Base-by-base conservation (phyloP, 2,888 invertebrate species). In the Sepioteuthis lessoniana region DNA sequence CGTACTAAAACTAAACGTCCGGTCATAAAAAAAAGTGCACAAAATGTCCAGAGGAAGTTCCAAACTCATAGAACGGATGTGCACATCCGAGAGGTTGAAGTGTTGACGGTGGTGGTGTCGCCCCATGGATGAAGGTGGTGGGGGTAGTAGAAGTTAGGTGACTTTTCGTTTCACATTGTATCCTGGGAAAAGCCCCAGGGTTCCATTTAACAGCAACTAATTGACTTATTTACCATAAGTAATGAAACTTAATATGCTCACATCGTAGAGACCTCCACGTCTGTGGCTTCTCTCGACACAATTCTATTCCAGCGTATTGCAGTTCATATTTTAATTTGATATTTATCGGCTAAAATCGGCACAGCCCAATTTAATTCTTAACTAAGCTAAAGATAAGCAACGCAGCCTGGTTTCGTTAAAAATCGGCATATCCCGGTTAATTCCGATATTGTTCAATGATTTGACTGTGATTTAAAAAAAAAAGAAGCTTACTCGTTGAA, bases 41-140 rank as follows among this genome's bases (percentile, higher is more conserved):
- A 76, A 76, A 76, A 76, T 76, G 76, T 76, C n/a, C 76, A 76
- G n/a, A n/a, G 76, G 76, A 76, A 76, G n/a, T 76, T n/a, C 76
- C 76, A 76, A n/a, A 76, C 16, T 25, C 76, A n/a, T 76, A n/a
- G 76, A 76, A 76, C 76, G 76, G 76, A 76, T 76, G n/a, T 76
- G n/a, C n/a, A 76, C n/a, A 76, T 76, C 76, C n/a, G n/a, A 76
- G n/a, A 76, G 76, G 76, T 76, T 13, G 76, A n/a, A 76, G 76
- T 16, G n/a, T 76, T 76, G 76, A n/a, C 1, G 76, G n/a, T n/a
- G 76, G n/a, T n/a, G 76, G n/a, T 76, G 76, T n/a, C 76, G 1
- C 8, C 60, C 16, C 13, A n/a, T 5, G n/a, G n/a, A 2, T 10
- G 0, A 0, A 13, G 76, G 10, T 13, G n/a, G 16, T 76, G 76